A percentile compares a stretch with the other conserved stretches of the same genome.
phyloP scores from a whole-genome alignment of 2,888 invertebrate species.

The Lobophora halterata region DNA sequence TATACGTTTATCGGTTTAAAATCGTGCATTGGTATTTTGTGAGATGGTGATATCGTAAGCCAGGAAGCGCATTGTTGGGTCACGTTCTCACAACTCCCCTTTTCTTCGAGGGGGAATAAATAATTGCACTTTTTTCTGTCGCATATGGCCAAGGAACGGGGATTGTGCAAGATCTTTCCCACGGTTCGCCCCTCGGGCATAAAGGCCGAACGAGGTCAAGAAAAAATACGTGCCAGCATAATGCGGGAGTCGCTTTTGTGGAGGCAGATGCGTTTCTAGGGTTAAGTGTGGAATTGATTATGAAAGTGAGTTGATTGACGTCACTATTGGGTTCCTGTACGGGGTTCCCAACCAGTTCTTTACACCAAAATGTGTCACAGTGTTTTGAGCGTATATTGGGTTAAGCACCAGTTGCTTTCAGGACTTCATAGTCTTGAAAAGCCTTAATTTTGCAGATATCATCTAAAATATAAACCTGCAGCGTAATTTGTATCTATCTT shows the following conservation, averaged over 20 bases:
- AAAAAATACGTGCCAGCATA: slow-evolving; percentile 76
- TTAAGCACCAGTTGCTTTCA: no score
- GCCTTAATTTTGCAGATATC: no score
- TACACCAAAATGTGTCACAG: no score
- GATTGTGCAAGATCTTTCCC: slow-evolving; percentile 77
- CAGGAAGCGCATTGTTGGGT: slow-evolving; percentile 80
- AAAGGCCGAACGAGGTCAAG: slow-evolving; percentile 77
- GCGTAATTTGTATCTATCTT: no score
- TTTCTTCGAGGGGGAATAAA: slow-evolving; percentile 80
- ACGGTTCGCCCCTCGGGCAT: slow-evolving; percentile 75
- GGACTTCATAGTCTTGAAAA: no score
- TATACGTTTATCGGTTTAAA: slow-evolving; percentile 54
- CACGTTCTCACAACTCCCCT: slow-evolving; percentile 81
- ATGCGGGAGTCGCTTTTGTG: slow-evolving; percentile 72
- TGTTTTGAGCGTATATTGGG: no score
- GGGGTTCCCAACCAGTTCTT: no score
- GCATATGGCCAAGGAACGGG: slow-evolving; percentile 79
- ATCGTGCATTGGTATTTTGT: slow-evolving; percentile 46
- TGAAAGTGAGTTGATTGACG: slow-evolving; percentile 68
- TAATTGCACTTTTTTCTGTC: slow-evolving; percentile 81
- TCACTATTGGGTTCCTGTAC: slow-evolving; percentile 36
- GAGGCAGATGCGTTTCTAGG: slow-evolving; percentile 75
- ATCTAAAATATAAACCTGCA: no score
- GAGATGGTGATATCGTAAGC: slow-evolving; percentile 72
- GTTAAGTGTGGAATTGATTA: slow-evolving; percentile 68